These are phyloP conservation scores for Cheilosia impressa DNA, from an alignment of 2,888 invertebrate species.

Conservation along the genomic window DNA sequence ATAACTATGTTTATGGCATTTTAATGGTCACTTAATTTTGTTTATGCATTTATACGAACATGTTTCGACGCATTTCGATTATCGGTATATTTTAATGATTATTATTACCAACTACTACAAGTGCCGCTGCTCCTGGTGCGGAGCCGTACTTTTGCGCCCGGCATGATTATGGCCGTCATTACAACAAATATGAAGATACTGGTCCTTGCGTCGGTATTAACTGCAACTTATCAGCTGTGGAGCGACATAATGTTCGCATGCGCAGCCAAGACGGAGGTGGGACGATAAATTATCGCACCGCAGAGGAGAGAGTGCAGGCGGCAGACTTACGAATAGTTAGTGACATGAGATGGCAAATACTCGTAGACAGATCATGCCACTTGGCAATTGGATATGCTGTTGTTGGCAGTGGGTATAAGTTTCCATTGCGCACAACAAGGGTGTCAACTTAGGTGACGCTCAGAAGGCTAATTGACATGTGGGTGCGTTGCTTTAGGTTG, in stretches of 20 bases:
- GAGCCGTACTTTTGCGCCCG: slow-evolving; percentile 68
- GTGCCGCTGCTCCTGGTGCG: slow-evolving; percentile 67
- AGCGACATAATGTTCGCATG: slow-evolving; percentile 38
- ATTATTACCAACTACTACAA: slow-evolving; percentile 48
- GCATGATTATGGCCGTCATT: slow-evolving; percentile 48
- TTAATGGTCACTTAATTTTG: slow-evolving; percentile 84
- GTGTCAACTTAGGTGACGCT: no score
- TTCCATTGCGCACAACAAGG: no score
- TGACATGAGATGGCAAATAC: no score
- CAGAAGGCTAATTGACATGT: no score
- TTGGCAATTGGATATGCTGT: no score
- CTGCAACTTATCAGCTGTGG: slow-evolving; percentile 44
- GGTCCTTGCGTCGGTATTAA: slow-evolving; percentile 48
- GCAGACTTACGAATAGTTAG: no score
- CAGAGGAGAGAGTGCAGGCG: background rate
- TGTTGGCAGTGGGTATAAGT: no score
- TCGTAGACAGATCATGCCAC: no score
- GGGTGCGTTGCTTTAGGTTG: no score
- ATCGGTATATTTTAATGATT: slow-evolving; percentile 79
- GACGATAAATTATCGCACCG: slow-evolving; percentile 37
- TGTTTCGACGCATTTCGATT: slow-evolving; percentile 79
- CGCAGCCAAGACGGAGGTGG: slow-evolving; percentile 15
- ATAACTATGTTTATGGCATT: slow-evolving; percentile 83
- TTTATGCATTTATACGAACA: slow-evolving; percentile 83
- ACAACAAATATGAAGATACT: slow-evolving; percentile 59